Evolutionary conservation across 2,888 invertebrate species (phyloP).

Genomic region (Cryptocephalus primarius): DNA sequence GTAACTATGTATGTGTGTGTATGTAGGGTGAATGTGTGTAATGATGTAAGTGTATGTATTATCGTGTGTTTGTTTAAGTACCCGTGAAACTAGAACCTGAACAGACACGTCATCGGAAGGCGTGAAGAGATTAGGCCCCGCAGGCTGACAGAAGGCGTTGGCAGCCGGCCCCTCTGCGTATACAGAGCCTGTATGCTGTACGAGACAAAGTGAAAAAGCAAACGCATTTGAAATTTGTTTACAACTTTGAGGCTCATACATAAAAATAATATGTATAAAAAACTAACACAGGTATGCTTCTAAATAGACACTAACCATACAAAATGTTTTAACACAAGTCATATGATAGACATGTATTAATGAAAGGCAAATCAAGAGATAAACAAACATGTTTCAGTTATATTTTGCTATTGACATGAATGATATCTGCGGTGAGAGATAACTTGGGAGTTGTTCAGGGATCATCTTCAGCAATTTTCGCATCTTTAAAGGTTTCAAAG

Average conservation of each 20-base stretch:
- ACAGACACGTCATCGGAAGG: constrained; percentile 34
- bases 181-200: constrained; percentile 42
- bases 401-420: neutral
- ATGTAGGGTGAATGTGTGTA: constrained; percentile 19
- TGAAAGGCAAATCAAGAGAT: neutral
- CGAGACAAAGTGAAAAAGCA: constrained; percentile 36
- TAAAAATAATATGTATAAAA: neutral
- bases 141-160: constrained; percentile 39
- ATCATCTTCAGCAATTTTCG: neutral
- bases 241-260: constrained; percentile 26
- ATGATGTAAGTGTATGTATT: constrained; percentile 12
- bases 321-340: constrained; percentile 29
- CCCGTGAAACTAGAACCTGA: constrained; percentile 40
- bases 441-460: neutral
- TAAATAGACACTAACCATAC: constrained; percentile 18
- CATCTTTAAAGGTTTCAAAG: too few species aligned
- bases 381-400: too few species aligned
- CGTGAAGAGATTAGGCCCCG: constrained; percentile 40
- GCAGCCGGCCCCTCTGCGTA: constrained; percentile 41
- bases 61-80: constrained; percentile 36
- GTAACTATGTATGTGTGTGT: constrained; percentile 11
- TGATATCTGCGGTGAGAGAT: neutral
- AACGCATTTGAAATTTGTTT: constrained; percentile 29
- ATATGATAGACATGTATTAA: constrained; percentile 4
- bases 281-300: constrained; percentile 1